A percentile compares a stretch with the other conserved stretches of the same genome.
Evolutionary conservation across 2,113 vertebrate genomes (phyloP).

Genomic region (Aramus guarauna): DNA sequence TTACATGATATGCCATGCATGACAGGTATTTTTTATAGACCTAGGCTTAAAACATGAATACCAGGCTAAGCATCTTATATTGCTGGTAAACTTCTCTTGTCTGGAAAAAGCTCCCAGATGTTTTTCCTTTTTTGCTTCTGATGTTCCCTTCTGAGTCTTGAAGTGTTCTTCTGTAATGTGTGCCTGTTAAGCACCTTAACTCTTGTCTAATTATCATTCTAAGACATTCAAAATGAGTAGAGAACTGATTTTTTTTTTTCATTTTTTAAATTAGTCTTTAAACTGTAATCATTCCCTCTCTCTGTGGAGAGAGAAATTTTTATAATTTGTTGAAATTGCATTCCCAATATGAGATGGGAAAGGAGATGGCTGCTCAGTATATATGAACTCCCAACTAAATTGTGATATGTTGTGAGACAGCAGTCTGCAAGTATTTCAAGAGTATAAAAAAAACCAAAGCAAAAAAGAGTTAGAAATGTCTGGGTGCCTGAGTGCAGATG

Average conservation of each 20-base stretch:
- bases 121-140: constrained; percentile 16
- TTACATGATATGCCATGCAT: neutral
- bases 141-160: neutral
- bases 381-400: neutral
- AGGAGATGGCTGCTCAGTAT: neutral
- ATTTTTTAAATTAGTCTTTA: neutral
- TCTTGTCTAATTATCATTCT: neutral
- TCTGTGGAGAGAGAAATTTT: neutral
- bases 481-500: neutral
- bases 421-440: neutral
- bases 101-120: neutral
- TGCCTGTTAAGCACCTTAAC: neutral
- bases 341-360: neutral
- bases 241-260: neutral
- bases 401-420: neutral
- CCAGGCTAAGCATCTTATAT: constrained; percentile 33
- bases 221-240: neutral
- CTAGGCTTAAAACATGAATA: constrained; percentile 37
- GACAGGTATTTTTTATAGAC: constrained; percentile 45
- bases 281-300: neutral
- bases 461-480: neutral
- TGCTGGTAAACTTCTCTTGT: constrained; percentile 3
- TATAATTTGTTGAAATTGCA: neutral
- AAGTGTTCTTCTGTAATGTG: neutral
- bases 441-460: neutral